Conservation (phyloP, 2,113 vertebrate genomes). For the Dipodomys spectabilis region DNA sequence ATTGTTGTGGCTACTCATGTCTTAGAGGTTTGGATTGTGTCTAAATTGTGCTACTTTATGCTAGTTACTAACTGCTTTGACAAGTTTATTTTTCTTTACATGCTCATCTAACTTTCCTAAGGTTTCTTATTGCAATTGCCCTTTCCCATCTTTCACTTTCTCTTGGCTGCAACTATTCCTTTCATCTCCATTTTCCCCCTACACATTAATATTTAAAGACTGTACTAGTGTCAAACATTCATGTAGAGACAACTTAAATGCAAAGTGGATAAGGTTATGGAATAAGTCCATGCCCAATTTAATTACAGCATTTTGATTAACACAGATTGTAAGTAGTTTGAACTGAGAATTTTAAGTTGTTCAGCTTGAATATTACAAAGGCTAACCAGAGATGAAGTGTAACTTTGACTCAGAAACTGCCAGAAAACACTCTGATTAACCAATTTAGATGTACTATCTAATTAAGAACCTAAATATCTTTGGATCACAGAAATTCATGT, state of each 20-base stretch:
- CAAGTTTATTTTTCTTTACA: slow-evolving; percentile 51
- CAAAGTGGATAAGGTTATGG: slow-evolving; percentile 64
- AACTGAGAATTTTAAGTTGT: slow-evolving; percentile 82
- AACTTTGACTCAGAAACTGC: slow-evolving; percentile 76
- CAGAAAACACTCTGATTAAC: slow-evolving; percentile 81
- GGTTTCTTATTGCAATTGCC: background rate
- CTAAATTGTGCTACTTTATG: slow-evolving; percentile 59
- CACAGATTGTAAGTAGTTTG: slow-evolving; percentile 74
- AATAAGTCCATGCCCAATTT: slow-evolving; percentile 79
- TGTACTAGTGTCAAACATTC: slow-evolving; percentile 66
- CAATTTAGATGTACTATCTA: slow-evolving; percentile 77
- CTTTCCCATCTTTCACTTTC: slow-evolving; percentile 62
- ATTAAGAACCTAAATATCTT: slow-evolving; percentile 83
- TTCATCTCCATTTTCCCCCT: slow-evolving; percentile 47
- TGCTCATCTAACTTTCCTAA: slow-evolving; percentile 54
- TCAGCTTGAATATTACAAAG: slow-evolving; percentile 75
- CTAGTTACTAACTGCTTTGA: background rate
- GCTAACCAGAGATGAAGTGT: slow-evolving; percentile 72
- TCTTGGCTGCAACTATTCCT: slow-evolving; percentile 40
- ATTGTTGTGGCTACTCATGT: slow-evolving; percentile 36
- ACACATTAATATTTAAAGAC: slow-evolving; percentile 78
- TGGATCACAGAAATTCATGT: slow-evolving; percentile 81
- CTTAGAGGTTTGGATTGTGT: slow-evolving; percentile 47
- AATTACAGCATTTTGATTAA: slow-evolving; percentile 83
- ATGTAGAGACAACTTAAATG: slow-evolving; percentile 77